Base-by-base conservation (phyloP, 2,113 vertebrate genomes). In the Trichomycterus rosablanca region DNA sequence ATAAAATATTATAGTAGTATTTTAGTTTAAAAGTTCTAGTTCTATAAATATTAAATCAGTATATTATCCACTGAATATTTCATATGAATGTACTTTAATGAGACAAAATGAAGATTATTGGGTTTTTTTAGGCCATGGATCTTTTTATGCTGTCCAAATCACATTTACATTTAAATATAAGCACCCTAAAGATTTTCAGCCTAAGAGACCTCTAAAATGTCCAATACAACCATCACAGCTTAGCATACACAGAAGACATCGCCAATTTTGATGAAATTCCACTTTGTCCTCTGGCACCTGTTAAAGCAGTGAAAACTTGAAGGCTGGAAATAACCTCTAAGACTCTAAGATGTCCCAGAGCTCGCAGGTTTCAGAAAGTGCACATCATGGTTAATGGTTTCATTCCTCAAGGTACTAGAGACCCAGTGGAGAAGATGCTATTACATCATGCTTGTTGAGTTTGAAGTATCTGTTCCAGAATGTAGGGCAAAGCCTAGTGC, bases 21-120 rank as follows among this genome's bases (percentile, higher is more conserved):
- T 78, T 76, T 76, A 84, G 81, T 83, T 85, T 81, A 84, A 88
- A 67, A 85, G 86, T 86, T 84, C 78, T 30, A 85, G 76, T 87
- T 85, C 81, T 83, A 87, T 84, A 80, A 86, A 87, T 86, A 86
- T 87, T 86, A 87, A 81, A 87, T 72, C 68, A 72, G 68, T 79
- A 84, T 76, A 84, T 84, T 74, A 83, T 84, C 74, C 74, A 72
- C 79, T 87, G 78, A 85, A 89, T 86, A 80, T 84, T 87, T 87
- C 58, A 87, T 87, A 79, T 78, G 78, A 81, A 78, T 81, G 75
- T 70, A 80, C 77, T 76, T 84, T 82, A 84, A 87, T 87, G 87
- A 87, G 85, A 80, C 83, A 88, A 69, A 84, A 75, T 78, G 66
- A 69, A 74, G 73, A 82, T 83, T 74, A 67, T n/a, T n/a, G 76